Evolutionary conservation across 2,888 invertebrate species (phyloP), one percentile per base, ranked within the genome.

Genomic region (Argyresthia albistria): DNA sequence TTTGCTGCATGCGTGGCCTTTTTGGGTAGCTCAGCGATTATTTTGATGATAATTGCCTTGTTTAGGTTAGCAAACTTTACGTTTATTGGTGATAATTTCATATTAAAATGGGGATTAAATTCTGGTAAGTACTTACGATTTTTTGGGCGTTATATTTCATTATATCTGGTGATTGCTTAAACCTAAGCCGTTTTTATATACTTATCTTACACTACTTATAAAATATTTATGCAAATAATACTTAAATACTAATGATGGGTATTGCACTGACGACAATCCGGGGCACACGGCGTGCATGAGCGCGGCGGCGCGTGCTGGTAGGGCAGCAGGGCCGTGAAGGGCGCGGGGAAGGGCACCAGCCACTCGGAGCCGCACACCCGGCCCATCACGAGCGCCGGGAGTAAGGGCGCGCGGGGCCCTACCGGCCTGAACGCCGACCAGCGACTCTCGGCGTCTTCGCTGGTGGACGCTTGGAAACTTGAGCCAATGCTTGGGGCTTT

Each of bases 381-480:
- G 4, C 87, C 84, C 80, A 88, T 87, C 14, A 87, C 86, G 10
- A 88, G 56, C 0, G 88, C 84, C 0, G 87, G 84, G 8, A 88
- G 63, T 43, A 86, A 58, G 0, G 87, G 88, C n/a, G 84, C 79
- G 0, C 86, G 70, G 0, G 81, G 86, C 0, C 87, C 86, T 1
- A 88, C 88, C 0, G 88, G 88, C 6, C 87, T 70, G 61, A 88
- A 88, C 0, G 88, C 88, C 0, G 88, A 88, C 81, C 87, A 87
- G 43, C 84, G 65, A 0, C 80, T 64, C 55, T 76, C 76, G 0
- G 67, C 62, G 56, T 80, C 83, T 57, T 76, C 80, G 0, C 80
- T 69, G 61, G 25, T 4, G 1, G 83, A 76, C 0, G 46, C 63
- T 11, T 83, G 81, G 56, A 71, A 80, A 16, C 66, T 64, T 4